A percentile compares a stretch with the other conserved stretches of the same genome.
These are phyloP conservation scores for Hydrophis major DNA, from an alignment of 2,797 vertebrate genomes.

Conservation along the genomic window DNA sequence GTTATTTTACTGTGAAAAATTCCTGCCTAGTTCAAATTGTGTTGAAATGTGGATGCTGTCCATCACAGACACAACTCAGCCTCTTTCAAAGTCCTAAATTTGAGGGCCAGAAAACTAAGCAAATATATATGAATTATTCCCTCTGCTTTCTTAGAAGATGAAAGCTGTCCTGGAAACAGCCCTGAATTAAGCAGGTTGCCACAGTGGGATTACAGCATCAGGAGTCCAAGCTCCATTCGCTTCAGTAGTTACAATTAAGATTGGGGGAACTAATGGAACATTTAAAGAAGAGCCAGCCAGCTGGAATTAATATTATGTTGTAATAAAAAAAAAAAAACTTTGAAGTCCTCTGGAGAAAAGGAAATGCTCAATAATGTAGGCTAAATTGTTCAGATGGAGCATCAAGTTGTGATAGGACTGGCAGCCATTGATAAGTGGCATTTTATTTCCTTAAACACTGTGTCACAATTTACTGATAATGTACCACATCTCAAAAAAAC, in stretches of 20 bases:
- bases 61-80: not conserved
- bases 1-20: not conserved
- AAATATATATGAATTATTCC: conserved; percentile 17
- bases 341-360: conserved; percentile 24
- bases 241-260: conserved; percentile 8
- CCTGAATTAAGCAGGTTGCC: not conserved
- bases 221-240: conserved; percentile 3
- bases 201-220: not conserved
- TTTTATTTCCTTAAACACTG: conserved; percentile 27
- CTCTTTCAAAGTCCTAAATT: not conserved
- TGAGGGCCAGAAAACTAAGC: not conserved
- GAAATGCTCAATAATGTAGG: conserved; percentile 29
- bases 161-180: not conserved
- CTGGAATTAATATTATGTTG: conserved; percentile 10
- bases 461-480: conserved; percentile 25
- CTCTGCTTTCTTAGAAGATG: not conserved
- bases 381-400: conserved; percentile 27
- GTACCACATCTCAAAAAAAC: not conserved
- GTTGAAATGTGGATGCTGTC: not conserved
- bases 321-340: conserved; percentile 13
- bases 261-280: conserved; percentile 33
- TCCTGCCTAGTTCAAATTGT: not conserved
- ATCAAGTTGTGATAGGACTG: conserved; percentile 26
- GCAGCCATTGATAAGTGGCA: conserved; percentile 1
- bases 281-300: conserved; percentile 17